A percentile compares a stretch with the other conserved stretches of the same genome.
These are phyloP conservation scores for Rhynchonycteris naso DNA, from an alignment of 2,797 vertebrate genomes.

Conservation along the genomic window DNA sequence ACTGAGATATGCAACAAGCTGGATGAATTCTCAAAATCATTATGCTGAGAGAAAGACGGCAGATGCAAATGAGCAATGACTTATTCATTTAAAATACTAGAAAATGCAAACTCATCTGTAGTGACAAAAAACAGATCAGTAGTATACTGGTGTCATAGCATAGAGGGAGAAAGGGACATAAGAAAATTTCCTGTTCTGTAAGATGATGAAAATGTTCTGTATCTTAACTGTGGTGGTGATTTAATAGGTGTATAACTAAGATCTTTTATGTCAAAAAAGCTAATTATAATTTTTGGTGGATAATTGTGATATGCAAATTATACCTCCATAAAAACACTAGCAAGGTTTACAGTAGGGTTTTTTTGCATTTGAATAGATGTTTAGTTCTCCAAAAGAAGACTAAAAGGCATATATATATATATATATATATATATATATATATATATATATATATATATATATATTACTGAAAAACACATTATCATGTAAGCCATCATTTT, in stretches of 20 bases:
- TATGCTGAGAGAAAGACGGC: neutral
- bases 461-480: neutral
- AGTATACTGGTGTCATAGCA: neutral
- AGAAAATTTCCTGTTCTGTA: neutral
- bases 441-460: no score
- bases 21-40: neutral
- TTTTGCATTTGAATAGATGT: neutral
- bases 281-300: neutral
- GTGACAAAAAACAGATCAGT: neutral
- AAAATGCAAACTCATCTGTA: neutral
- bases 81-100: neutral
- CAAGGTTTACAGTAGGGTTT: neutral
- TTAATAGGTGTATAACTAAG: neutral
- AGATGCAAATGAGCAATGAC: neutral
- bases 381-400: neutral
- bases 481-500: neutral
- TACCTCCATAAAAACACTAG: neutral
- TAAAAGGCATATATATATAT: neutral
- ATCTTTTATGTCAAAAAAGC: neutral
- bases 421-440: no score
- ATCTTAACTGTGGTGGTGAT: neutral
- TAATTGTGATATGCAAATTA: neutral
- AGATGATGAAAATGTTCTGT: neutral
- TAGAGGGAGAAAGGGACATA: neutral
- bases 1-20: neutral